Percentiles rank a stretch among this genome's conserved stretches.
These are phyloP conservation scores for Chloroclystis v-ata DNA, from an alignment of 2,888 invertebrate genomes.

Conservation along the genomic window DNA sequence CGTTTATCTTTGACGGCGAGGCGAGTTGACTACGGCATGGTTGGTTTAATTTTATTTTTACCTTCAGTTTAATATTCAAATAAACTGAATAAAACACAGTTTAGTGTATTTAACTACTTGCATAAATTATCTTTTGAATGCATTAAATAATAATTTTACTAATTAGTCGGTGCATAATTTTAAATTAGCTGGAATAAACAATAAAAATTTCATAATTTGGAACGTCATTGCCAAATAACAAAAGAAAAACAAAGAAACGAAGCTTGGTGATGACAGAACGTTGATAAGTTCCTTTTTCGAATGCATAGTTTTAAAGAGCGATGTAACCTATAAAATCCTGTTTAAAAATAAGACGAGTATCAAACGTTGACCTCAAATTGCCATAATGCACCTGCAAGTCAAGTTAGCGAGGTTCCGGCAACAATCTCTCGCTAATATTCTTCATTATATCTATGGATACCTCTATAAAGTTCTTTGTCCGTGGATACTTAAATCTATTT, in stretches of 20 bases:
- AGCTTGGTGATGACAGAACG: too few relatives aligned
- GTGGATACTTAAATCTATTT: neutral
- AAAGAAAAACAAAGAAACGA: too few relatives aligned
- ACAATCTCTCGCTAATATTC: slow-evolving; percentile 22
- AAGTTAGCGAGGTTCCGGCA: slow-evolving; percentile 28
- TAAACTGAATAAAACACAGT: slow-evolving; percentile 33
- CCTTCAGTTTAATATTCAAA: slow-evolving; percentile 33
- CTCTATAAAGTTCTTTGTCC: neutral
- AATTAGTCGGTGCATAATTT: neutral
- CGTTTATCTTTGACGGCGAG: slow-evolving; percentile 44
- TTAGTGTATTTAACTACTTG: slow-evolving; percentile 34
- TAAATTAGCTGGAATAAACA: neutral
- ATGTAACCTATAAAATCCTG: slow-evolving; percentile 5
- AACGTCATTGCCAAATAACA: too few relatives aligned
- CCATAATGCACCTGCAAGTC: slow-evolving; percentile 36
- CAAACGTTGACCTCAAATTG: slow-evolving; percentile 23
- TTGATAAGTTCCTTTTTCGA: too few relatives aligned
- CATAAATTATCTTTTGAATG: slow-evolving; percentile 30
- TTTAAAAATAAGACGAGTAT: slow-evolving; percentile 10
- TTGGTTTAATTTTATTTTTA: slow-evolving; percentile 40
- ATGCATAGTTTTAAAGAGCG: neutral
- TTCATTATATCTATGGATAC: slow-evolving; percentile 19
- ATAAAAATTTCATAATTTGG: too few relatives aligned
- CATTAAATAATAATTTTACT: slow-evolving; percentile 6
- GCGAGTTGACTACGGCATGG: slow-evolving; percentile 34